Evolutionary conservation across 2,797 vertebrate genomes (phyloP).

Genomic region (Nannoperca australis): DNA sequence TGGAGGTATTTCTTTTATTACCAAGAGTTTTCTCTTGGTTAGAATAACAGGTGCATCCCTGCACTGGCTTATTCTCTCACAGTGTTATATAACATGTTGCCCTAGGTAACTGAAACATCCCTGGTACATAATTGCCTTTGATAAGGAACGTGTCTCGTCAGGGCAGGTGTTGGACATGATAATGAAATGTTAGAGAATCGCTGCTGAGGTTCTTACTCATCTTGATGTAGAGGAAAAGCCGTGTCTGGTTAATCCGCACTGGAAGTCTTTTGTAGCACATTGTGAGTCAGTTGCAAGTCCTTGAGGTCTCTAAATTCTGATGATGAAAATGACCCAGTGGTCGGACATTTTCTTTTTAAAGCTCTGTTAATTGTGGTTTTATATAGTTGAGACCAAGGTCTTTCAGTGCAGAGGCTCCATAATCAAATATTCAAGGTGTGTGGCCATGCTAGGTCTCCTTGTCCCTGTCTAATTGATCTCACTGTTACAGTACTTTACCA

Average conservation of each 20-base stretch:
- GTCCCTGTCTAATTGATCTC: neutral
- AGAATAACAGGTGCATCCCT: slow-evolving; percentile 33
- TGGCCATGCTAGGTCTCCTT: neutral
- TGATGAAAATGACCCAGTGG: neutral
- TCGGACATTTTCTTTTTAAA: slow-evolving; percentile 20
- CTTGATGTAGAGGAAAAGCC: slow-evolving; percentile 37
- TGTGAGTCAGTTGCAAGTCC: slow-evolving; percentile 21
- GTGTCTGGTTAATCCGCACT: slow-evolving; percentile 6
- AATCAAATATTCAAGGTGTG: slow-evolving; percentile 23
- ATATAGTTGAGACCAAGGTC: slow-evolving; percentile 10
- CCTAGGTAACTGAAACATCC: slow-evolving; percentile 32
- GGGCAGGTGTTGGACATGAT: slow-evolving; percentile 66
- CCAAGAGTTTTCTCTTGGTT: slow-evolving; percentile 36
- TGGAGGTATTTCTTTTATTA: neutral
- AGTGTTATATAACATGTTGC: slow-evolving; percentile 38
- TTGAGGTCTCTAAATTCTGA: slow-evolving; percentile 19
- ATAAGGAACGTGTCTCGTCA: slow-evolving; percentile 52
- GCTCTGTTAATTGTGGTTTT: neutral
- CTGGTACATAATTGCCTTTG: slow-evolving; percentile 57
- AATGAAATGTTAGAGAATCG: slow-evolving; percentile 64
- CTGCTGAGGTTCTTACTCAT: slow-evolving; percentile 63
- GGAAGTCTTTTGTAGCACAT: slow-evolving; percentile 12
- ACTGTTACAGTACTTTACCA: neutral
- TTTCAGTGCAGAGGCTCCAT: slow-evolving; percentile 16
- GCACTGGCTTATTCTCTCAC: slow-evolving; percentile 13